Evolutionary conservation across 2,797 vertebrate species (phyloP).

Genomic region (Coreius guichenoti): DNA sequence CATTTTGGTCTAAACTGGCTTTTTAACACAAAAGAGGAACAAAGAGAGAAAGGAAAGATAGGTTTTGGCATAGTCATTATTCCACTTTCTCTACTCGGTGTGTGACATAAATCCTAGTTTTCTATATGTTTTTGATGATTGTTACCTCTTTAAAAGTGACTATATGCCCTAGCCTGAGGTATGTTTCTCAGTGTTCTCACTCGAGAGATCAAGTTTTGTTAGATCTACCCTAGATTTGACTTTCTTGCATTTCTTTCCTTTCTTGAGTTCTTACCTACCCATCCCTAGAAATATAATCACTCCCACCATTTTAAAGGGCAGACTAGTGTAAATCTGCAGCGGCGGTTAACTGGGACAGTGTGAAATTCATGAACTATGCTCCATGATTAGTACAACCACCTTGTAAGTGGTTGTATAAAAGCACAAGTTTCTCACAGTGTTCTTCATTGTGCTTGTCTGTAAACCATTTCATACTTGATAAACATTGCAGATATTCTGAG

Average conservation of each 20-base stretch:
- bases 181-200: constrained; percentile 13
- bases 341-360: not conserved
- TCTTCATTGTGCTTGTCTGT: constrained; percentile 16
- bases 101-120: not conserved
- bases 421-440: constrained; percentile 11
- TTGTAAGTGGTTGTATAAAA: not conserved
- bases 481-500: constrained; percentile 30
- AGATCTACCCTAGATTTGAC: not conserved
- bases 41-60: not conserved
- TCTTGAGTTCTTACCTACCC: not conserved
- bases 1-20: not conserved
- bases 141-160: constrained; percentile 23
- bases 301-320: not conserved
- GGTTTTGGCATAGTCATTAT: too few relatives aligned
- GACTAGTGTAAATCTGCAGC: not conserved
- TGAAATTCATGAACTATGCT: not conserved
- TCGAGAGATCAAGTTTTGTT: not conserved
- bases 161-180: constrained; percentile 22
- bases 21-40: not conserved
- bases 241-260: not conserved
- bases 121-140: constrained; percentile 41
- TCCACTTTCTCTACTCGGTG: too few relatives aligned
- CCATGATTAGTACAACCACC: not conserved
- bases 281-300: not conserved
- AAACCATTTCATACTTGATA: constrained; percentile 24